Percentiles rank a stretch among this genome's conserved stretches.
Evolutionary conservation across 2,888 invertebrate species (phyloP).

Genomic region (Cabera pusaria): DNA sequence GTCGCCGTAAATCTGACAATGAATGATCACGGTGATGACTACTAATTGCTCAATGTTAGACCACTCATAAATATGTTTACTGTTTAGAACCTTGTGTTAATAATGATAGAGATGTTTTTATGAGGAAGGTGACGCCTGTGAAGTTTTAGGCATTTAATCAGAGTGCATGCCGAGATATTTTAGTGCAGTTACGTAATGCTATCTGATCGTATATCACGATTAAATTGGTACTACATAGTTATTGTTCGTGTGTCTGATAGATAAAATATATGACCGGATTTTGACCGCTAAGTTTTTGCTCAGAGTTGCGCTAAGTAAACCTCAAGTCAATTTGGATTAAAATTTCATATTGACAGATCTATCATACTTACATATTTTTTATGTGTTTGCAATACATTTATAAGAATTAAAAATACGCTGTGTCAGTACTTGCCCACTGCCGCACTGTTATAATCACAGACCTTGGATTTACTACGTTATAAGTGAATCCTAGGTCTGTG

Average conservation of each 20-base stretch:
- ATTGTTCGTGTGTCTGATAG: too few species aligned
- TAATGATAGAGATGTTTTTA: background rate
- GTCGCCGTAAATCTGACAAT: constrained; percentile 22
- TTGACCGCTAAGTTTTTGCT: constrained; percentile 1
- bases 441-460: too few species aligned
- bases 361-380: too few species aligned
- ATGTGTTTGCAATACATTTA: too few species aligned
- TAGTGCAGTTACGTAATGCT: constrained; percentile 2
- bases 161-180: constrained; percentile 2
- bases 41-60: constrained; percentile 15
- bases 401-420: too few species aligned
- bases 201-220: too few species aligned
- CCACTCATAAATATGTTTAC: background rate
- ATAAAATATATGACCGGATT: constrained; percentile 2
- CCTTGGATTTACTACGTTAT: too few species aligned
- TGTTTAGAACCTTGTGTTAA: constrained; percentile 2
- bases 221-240: too few species aligned
- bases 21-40: constrained; percentile 11
- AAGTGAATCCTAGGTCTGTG: too few species aligned
- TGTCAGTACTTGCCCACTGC: too few species aligned
- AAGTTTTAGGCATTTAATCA: background rate
- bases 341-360: too few species aligned
- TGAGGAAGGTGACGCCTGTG: background rate
- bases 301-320: background rate
- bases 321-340: constrained; percentile 2